Percentiles rank a stretch among this genome's conserved stretches.
Evolutionary conservation across 2,113 vertebrate genomes (phyloP).

Genomic region (Pluvialis apricaria): DNA sequence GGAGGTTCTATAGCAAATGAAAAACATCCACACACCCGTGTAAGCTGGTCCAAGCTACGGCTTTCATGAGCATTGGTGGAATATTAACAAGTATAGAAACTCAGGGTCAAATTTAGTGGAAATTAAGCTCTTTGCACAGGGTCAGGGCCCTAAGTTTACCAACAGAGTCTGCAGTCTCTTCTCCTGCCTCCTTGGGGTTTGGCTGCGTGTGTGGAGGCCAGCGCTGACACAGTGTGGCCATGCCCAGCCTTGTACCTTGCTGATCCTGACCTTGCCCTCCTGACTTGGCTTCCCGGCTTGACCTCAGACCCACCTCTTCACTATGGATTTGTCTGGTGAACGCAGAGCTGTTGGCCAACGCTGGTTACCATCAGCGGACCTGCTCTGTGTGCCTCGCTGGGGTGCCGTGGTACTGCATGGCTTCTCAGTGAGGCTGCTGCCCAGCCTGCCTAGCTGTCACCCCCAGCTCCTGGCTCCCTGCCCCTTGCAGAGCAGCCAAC

Average conservation of each 20-base stretch:
- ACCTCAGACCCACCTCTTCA: background rate
- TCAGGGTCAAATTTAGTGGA: background rate
- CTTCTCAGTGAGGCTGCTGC: accelerated
- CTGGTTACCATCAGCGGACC: background rate
- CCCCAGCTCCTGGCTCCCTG: background rate
- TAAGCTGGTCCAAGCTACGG: background rate
- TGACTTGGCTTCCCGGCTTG: background rate
- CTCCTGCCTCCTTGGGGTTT: background rate
- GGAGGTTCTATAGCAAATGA: background rate
- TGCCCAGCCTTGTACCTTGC: background rate
- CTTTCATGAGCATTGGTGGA: background rate
- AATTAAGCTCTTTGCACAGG: background rate
- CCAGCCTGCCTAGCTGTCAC: background rate
- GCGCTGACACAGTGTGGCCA: accelerated
- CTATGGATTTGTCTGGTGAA: background rate
- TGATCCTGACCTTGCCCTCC: background rate
- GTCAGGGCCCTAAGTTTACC: background rate
- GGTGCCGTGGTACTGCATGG: accelerated
- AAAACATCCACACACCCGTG: background rate
- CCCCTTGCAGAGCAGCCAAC: background rate
- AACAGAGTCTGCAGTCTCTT: background rate
- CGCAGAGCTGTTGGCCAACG: background rate
- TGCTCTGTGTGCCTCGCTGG: background rate
- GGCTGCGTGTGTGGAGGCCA: background rate
- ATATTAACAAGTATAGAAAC: background rate